Percentiles rank a stretch among this genome's conserved stretches.
These are phyloP conservation scores for Aurelia sp. DNA, from an alignment of 30 jellyfish, hydroid and myxozoan genomes.

Conservation along the genomic window DNA sequence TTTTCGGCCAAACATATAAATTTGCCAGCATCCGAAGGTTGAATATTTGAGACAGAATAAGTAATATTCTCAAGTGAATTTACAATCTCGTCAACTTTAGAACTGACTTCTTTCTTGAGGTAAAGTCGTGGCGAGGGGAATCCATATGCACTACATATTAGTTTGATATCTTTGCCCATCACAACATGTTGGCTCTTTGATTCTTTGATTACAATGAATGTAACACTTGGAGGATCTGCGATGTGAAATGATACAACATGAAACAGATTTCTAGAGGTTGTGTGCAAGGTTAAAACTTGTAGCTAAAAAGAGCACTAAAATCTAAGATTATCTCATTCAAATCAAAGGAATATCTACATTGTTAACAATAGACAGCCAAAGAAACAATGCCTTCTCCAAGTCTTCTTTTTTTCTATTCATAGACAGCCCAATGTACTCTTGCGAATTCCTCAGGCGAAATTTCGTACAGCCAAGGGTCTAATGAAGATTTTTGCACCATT, in stretches of 20 bases:
- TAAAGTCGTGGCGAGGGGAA: slow-evolving; percentile 24
- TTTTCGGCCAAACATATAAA: slow-evolving; percentile 57
- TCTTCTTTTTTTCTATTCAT: too few species aligned
- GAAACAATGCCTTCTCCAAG: too few species aligned
- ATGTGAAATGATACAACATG: neutral
- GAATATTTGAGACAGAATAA: slow-evolving; percentile 8
- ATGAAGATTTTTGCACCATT: too few species aligned
- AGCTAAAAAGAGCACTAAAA: too few species aligned
- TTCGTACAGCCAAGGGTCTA: too few species aligned
- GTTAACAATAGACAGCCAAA: too few species aligned
- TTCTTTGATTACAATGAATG: neutral
- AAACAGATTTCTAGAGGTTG: too few species aligned
- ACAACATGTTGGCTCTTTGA: neutral
- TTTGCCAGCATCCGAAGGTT: slow-evolving; percentile 43
- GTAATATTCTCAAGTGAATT: neutral
- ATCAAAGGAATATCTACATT: too few species aligned
- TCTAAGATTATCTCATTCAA: too few species aligned
- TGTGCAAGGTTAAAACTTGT: too few species aligned
- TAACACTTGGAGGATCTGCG: neutral
- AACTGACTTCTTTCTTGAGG: slow-evolving; percentile 12
- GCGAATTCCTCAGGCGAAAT: too few species aligned
- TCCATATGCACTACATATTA: slow-evolving; percentile 56
- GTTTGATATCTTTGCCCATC: neutral
- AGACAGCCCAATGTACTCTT: too few species aligned
- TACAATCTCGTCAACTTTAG: neutral